Evolutionary conservation across 2,797 vertebrate species (phyloP).

Genomic region (Lemur catta): DNA sequence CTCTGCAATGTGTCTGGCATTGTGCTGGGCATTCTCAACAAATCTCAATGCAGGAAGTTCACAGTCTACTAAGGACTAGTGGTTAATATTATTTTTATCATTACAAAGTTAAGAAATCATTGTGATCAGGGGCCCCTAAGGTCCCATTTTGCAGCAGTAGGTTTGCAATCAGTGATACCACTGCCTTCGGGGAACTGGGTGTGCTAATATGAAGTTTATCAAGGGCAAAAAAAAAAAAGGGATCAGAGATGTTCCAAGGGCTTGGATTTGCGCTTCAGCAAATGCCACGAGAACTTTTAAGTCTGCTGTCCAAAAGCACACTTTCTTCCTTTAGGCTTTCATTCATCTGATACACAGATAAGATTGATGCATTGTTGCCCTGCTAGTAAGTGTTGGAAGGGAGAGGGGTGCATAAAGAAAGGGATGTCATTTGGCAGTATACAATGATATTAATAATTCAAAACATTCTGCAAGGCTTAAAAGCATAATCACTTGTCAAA

Average conservation of each 20-base stretch:
- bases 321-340: constrained; percentile 21
- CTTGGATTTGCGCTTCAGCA: not conserved
- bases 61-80: not conserved
- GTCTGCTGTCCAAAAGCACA: not conserved
- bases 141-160: not conserved
- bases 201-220: not conserved
- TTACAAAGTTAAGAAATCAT: not conserved
- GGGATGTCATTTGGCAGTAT: not conserved
- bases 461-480: not conserved
- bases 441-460: not conserved
- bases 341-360: constrained; percentile 35
- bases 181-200: not conserved
- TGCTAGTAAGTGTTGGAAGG: not conserved
- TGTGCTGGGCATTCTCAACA: not conserved
- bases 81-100: not conserved
- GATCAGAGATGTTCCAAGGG: not conserved
- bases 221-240: not conserved
- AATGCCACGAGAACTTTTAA: constrained; percentile 34
- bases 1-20: not conserved
- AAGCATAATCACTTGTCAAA: not conserved
- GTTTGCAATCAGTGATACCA: not conserved
- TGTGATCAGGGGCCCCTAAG: not conserved
- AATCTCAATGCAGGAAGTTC: not conserved
- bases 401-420: no score
- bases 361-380: constrained; percentile 14